These are phyloP conservation scores for Drosophila kepulauana DNA, from an alignment of 1,140 invertebrate genomes.

Conservation along the genomic window DNA sequence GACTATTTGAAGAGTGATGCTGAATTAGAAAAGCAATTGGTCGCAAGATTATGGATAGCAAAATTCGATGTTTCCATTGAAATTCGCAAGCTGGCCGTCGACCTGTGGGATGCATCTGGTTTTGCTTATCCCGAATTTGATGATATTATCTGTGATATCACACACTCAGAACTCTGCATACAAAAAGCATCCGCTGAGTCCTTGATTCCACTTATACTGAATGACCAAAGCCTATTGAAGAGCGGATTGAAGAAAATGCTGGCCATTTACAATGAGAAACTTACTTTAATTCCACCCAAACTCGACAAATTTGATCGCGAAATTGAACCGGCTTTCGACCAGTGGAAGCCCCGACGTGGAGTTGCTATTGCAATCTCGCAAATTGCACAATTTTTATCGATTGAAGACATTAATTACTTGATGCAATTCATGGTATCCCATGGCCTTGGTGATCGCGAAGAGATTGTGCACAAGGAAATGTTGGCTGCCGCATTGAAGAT, in stretches of 20 bases:
- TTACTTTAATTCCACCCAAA: conserved; percentile 92
- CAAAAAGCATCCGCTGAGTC: conserved; percentile 92
- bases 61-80: conserved; percentile 90
- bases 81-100: conserved; percentile 89
- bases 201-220: conserved; percentile 89
- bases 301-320: conserved; percentile 97
- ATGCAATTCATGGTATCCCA: conserved; percentile 94
- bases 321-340: conserved; percentile 91
- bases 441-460: conserved; percentile 94
- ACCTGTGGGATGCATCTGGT: conserved; percentile 89
- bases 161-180: conserved; percentile 92
- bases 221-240: conserved; percentile 86
- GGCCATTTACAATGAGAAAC: conserved; percentile 91
- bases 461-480: conserved; percentile 95
- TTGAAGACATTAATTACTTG: conserved; percentile 89
- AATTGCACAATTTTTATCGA: conserved; percentile 87
- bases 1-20: conserved; percentile 87
- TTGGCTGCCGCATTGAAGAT: conserved; percentile 95
- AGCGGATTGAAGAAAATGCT: conserved; percentile 89
- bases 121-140: conserved; percentile 87
- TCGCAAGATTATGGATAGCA: conserved; percentile 91
- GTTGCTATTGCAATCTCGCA: conserved; percentile 93
- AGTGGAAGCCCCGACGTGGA: conserved; percentile 95
- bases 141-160: conserved; percentile 90
- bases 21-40: conserved; percentile 86